Evolutionary conservation across 1,140 invertebrate species (phyloP), one percentile per base, ranked within the genome.

Genomic region (Sarcophaga peregrina): DNA sequence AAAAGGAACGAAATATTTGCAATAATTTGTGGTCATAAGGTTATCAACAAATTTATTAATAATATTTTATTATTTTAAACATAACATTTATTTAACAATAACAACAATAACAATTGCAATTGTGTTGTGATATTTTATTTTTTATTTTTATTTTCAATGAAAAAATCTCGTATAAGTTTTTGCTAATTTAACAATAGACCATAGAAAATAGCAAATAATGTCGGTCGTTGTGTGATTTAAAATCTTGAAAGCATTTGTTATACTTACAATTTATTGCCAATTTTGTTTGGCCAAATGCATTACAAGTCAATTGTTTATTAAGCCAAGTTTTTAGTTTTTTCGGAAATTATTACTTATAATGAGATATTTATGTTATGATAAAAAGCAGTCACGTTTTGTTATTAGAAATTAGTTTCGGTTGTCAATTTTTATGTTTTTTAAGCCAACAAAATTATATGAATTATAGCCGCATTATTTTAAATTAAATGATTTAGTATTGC

Each of bases 41-140:
- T 76, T 76, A 76, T 76, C 74, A 76, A 76, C 46, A 76, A 76
- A 76, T 76, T 76, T 76, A 76, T 76, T 76, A 76, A 76, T 76
- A 76, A 76, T 76, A 76, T 76, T 76, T 76, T 76, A 76, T 76
- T 76, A 76, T 76, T 76, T 8, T 20, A 68, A 25, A n/a, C 62
- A 68, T 68, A 20, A 68, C 58, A 68, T 68, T 25, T 68, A 68
- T 75, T 75, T 45, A 13, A 58, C 54, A 58, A 58, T 58, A 58
- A 13, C 54, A n/a, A 58, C 7, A 58, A 58, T 1, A 68, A 8
- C 20, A 20, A 8, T 68, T 68, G 62, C 6, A 68, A 25, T 1
- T 20, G 17, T n/a, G 25, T 37, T 37, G 25, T 37, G 4, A 37
- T 37, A 37, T 37, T 37, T 37, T 37, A 37, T 37, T 37, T 37